Evolutionary conservation across 2,888 invertebrate genomes (phyloP).

Genomic region (Metalampra italica): DNA sequence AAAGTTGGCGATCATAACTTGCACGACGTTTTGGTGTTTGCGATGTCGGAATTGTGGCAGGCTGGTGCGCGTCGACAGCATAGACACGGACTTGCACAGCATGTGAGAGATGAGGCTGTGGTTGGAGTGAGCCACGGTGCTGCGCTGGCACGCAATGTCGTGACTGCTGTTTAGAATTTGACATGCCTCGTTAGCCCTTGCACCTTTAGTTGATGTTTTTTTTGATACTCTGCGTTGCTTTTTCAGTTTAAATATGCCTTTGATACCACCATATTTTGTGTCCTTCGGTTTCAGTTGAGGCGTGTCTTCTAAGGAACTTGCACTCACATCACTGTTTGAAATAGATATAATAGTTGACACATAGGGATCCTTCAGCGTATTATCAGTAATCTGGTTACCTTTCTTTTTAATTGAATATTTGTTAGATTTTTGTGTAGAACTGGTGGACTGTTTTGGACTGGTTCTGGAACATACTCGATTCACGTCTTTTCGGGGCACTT

Average conservation of each 20-base stretch:
- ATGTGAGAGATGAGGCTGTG: conserved; percentile 40
- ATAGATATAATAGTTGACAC: neutral
- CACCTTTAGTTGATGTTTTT: conserved; percentile 6
- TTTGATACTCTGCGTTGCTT: conserved; percentile 4
- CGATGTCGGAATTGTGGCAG: neutral
- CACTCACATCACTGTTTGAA: too few species aligned
- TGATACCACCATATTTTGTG: too few species aligned
- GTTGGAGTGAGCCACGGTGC: conserved; percentile 18
- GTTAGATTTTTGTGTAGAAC: too few species aligned
- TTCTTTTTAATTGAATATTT: too few species aligned
- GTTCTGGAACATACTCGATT: too few species aligned
- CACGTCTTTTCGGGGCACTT: too few species aligned
- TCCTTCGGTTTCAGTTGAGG: too few species aligned
- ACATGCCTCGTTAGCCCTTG: conserved; percentile 6
- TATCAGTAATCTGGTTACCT: too few species aligned
- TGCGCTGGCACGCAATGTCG: conserved; percentile 42
- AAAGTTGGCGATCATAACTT: conserved; percentile 30
- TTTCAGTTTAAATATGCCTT: too few species aligned
- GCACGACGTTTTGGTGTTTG: conserved; percentile 25
- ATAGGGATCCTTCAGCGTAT: neutral
- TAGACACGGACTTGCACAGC: conserved; percentile 34
- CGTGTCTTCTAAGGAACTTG: too few species aligned
- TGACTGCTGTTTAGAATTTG: conserved; percentile 15
- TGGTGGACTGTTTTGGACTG: too few species aligned
- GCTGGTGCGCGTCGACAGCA: conserved; percentile 21